Evolutionary conservation across 2,888 invertebrate species (phyloP).

Genomic region (Mactromeris polynyma): DNA sequence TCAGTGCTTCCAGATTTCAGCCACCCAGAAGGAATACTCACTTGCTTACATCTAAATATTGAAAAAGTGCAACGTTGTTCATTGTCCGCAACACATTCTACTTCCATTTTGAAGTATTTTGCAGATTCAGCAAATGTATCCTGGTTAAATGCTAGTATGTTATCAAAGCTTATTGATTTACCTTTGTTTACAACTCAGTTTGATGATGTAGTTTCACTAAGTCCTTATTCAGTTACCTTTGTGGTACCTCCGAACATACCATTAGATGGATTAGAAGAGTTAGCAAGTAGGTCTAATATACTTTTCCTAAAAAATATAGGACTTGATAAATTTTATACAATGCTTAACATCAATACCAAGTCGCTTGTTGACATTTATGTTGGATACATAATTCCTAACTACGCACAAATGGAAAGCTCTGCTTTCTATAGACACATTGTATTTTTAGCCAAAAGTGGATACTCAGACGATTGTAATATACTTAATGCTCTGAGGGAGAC

Average conservation of each 20-base stretch:
- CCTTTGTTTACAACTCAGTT: slow-evolving; percentile 9
- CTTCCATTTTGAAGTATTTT: slow-evolving; percentile 17
- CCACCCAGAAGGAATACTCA: background rate
- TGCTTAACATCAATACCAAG: background rate
- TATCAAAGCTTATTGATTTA: background rate
- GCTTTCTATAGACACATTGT: slow-evolving; percentile 54
- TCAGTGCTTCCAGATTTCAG: slow-evolving; percentile 5
- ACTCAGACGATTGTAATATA: slow-evolving; percentile 42
- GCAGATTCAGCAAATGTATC: background rate
- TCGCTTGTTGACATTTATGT: slow-evolving; percentile 48
- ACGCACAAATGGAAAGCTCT: slow-evolving; percentile 15
- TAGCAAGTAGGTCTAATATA: background rate
- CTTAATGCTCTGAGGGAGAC: background rate
- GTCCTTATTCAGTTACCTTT: background rate
- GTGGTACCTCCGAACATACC: background rate
- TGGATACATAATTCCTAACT: slow-evolving; percentile 48
- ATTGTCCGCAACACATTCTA: background rate
- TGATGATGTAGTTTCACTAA: background rate
- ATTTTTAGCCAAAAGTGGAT: slow-evolving; percentile 57
- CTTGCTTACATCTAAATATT: slow-evolving; percentile 33
- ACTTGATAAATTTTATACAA: background rate
- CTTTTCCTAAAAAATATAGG: background rate
- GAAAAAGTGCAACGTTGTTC: background rate
- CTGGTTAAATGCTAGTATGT: too few relatives aligned
- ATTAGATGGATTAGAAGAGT: background rate